phyloP scores from a whole-genome alignment of 2,888 invertebrate species.

The Coelinius sp. region DNA sequence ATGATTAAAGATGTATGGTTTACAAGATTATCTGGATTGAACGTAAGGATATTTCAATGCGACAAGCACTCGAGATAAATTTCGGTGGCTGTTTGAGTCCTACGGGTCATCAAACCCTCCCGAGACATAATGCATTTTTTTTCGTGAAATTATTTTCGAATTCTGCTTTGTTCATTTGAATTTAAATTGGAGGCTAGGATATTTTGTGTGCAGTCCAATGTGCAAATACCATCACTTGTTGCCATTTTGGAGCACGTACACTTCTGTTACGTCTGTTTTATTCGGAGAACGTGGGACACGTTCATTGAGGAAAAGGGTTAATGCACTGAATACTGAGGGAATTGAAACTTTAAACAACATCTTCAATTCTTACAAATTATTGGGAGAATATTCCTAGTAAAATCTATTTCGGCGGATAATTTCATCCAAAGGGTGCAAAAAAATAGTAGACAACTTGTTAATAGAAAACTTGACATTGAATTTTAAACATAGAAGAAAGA shows the following conservation, averaged over 20 bases:
- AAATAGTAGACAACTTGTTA: background rate
- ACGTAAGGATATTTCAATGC: background rate
- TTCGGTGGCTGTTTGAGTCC: background rate
- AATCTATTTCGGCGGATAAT: too few species aligned
- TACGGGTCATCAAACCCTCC: slow-evolving; percentile 3
- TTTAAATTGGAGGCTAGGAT: background rate
- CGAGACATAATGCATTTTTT: background rate
- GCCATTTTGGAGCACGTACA: slow-evolving; percentile 62
- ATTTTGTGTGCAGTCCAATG: background rate
- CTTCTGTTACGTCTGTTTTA: slow-evolving; percentile 64
- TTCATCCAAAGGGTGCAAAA: background rate
- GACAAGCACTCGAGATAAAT: background rate
- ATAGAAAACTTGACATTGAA: slow-evolving; percentile 39
- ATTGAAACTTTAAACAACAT: background rate
- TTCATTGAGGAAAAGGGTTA: background rate
- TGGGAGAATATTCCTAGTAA: too few species aligned
- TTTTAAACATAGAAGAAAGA: background rate
- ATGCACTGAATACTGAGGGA: background rate
- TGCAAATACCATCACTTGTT: slow-evolving; percentile 49
- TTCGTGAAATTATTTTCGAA: background rate
- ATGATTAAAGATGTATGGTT: background rate
- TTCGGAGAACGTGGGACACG: slow-evolving; percentile 13
- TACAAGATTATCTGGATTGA: background rate
- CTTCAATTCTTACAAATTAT: background rate
- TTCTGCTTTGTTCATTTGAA: background rate